Conservation (phyloP, 2,888 invertebrate species). For the Hybos culiciformis region DNA sequence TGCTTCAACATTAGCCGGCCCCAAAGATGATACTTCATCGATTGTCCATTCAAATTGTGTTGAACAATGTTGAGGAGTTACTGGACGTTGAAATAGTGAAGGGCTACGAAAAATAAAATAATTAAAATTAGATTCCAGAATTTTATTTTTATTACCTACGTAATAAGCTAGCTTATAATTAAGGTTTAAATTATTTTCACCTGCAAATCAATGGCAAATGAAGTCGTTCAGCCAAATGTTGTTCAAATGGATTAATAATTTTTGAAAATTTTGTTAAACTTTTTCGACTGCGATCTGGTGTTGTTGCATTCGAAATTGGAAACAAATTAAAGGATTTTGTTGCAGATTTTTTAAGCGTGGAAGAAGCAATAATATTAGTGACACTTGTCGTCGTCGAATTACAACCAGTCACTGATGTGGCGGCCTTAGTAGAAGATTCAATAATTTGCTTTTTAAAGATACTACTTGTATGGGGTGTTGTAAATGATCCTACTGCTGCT, state of each 20-base stretch:
- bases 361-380: not conserved
- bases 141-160: constrained; percentile 18
- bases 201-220: constrained; percentile 53
- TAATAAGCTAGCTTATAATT: not conserved
- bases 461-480: too few species aligned
- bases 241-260: constrained; percentile 49
- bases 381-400: not conserved
- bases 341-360: too few species aligned
- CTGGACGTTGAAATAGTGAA: constrained; percentile 29
- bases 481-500: too few species aligned
- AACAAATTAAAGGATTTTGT: constrained; percentile 17
- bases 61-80: constrained; percentile 28
- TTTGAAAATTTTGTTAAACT: constrained; percentile 41
- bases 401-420: too few species aligned
- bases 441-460: too few species aligned
- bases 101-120: constrained; percentile 21
- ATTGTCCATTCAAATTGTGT: constrained; percentile 52
- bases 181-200: constrained; percentile 27
- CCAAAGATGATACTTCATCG: constrained; percentile 48
- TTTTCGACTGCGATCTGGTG: constrained; percentile 27
- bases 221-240: constrained; percentile 42
- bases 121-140: constrained; percentile 3
- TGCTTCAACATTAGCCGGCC: constrained; percentile 46
- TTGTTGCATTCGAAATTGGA: constrained; percentile 37
- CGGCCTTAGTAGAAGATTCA: too few species aligned